Base-by-base conservation (phyloP, 2,797 vertebrate species). In the Hippoglossus hippoglossus region DNA sequence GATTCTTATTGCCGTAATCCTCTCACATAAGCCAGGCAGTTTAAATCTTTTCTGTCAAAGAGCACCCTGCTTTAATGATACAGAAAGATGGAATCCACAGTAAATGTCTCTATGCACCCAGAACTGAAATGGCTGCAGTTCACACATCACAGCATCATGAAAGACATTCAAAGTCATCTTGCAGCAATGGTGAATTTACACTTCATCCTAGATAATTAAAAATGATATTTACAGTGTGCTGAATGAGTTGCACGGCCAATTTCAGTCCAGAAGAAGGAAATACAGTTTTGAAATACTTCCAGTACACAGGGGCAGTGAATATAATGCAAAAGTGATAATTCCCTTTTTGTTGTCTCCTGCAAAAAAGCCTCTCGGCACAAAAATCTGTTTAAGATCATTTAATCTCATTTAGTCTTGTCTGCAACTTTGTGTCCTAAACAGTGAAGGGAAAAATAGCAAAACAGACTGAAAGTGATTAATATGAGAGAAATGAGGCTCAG, bases 11-110 rank as follows among this genome's bases (percentile, higher is more conserved):
- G 66, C 25, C 0, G 3, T 71, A 70, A 77, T 84, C 65, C 63
- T 56, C 36, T 61, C 24, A 21, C 50, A 64, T 47, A 71, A 77
- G n/a, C 21, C 63, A 34, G 31, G 39, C 25, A 19, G 41, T 74
- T 83, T 41, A 61, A 69, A 52, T 65, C 44, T 74, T 64, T 36
- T 66, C 54, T 71, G 61, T 71, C 44, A 55, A 77, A 74, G 53
- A 60, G 15, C 4, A 65, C 15, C 51, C 58, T 10, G 39, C 63
- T 68, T 71, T 76, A 81, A 81, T 72, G 59, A 80, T 51, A 55
- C 49, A 62, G 52, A 74, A 55, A 77, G 62, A 66, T 65, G 19
- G 73, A 80, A 71, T 58, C 26, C 36, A 24, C 12, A 9, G 25
- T 58, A 26, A 69, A 55, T 64, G 18, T 59, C 28, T 49, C 16